Evolutionary conservation across 1,140 invertebrate genomes (phyloP).

Genomic region (Delia radicum): DNA sequence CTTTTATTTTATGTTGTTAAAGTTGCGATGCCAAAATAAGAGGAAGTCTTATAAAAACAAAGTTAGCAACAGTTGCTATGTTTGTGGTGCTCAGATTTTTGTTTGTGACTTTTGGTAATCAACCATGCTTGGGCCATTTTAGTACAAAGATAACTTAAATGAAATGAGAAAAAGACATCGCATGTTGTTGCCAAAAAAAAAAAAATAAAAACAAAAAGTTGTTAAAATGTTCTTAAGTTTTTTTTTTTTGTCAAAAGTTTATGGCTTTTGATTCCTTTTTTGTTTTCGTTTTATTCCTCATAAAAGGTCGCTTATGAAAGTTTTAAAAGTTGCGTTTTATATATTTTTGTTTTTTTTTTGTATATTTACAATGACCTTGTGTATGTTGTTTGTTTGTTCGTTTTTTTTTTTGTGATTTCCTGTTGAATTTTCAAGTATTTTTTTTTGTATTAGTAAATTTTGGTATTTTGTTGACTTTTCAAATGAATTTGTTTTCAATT

Average conservation of each 20-base stretch:
- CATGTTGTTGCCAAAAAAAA: neutral
- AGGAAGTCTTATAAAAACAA: neutral
- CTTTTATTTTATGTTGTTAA: too few relatives aligned
- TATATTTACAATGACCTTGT: slow-evolving; percentile 1
- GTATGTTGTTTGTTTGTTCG: neutral
- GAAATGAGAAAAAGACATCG: neutral
- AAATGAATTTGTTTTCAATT: slow-evolving; percentile 10
- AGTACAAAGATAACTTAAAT: neutral
- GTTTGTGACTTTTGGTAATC: neutral
- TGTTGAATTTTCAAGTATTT: neutral
- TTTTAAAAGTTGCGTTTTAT: neutral
- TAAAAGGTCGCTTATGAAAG: neutral
- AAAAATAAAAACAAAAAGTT: neutral
- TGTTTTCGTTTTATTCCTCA: neutral
- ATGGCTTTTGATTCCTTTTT: neutral
- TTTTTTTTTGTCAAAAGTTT: neutral
- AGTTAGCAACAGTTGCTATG: neutral
- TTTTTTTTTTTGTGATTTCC: slow-evolving; percentile 1
- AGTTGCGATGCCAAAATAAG: neutral
- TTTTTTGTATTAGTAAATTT: slow-evolving; percentile 1
- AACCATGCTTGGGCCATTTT: neutral
- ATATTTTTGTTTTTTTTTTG: neutral
- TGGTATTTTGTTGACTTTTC: neutral
- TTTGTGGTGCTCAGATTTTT: neutral
- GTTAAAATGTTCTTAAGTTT: neutral